Conservation (phyloP, 2,888 invertebrate genomes). For the Cephus runcator region DNA sequence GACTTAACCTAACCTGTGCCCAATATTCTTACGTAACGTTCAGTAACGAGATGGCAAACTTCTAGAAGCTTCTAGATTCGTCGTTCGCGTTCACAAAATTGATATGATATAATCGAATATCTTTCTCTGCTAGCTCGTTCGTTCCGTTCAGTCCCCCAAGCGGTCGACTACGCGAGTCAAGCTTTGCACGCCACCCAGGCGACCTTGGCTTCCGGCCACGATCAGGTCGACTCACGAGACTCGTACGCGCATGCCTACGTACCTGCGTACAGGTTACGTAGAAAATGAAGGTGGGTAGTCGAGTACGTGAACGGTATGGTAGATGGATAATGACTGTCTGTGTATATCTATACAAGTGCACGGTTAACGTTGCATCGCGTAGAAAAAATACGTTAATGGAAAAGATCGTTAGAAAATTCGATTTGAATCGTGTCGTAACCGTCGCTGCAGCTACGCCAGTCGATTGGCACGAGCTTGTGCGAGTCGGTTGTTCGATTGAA, state of each 20-base stretch:
- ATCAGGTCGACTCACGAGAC: background rate
- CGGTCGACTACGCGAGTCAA: background rate
- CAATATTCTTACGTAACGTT: background rate
- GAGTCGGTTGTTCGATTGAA: background rate
- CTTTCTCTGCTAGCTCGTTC: background rate
- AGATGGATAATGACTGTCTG: background rate
- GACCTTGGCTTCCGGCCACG: constrained; percentile 6
- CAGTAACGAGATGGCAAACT: background rate
- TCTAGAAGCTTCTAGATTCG: background rate
- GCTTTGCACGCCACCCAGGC: background rate
- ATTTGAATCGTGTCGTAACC: background rate
- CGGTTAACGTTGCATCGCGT: background rate
- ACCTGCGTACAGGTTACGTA: background rate
- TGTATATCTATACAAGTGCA: background rate
- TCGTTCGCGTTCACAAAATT: background rate
- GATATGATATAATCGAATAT: background rate
- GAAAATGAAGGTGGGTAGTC: background rate
- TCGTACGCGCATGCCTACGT: background rate
- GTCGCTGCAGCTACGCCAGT: background rate
- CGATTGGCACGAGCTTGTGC: background rate
- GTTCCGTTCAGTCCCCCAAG: background rate
- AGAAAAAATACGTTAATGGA: background rate
- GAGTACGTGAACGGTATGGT: background rate
- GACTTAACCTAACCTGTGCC: background rate
- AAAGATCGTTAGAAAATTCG: background rate